A percentile compares a stretch with the other conserved stretches of the same genome.
Evolutionary conservation across 2,888 invertebrate species (phyloP).

Genomic region (Poecilus cupreus): DNA sequence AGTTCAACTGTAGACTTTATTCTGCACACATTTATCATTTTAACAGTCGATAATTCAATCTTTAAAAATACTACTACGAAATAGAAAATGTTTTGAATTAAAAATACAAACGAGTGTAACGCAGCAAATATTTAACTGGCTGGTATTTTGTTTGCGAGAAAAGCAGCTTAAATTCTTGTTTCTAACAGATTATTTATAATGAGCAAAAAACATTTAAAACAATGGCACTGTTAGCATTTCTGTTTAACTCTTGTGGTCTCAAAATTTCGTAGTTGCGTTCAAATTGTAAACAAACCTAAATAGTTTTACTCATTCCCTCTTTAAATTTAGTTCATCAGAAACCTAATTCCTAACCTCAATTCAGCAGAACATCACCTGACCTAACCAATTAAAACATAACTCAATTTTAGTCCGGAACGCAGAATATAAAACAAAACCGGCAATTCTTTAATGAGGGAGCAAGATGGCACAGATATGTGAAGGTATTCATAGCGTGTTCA

Average conservation of each 20-base stretch:
- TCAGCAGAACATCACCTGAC: slow-evolving; percentile 2
- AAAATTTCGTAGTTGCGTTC: slow-evolving; percentile 16
- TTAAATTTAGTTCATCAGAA: slow-evolving; percentile 32
- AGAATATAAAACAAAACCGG: neutral
- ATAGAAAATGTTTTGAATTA: too few species aligned
- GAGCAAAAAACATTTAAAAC: too few species aligned
- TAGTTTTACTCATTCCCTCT: slow-evolving; percentile 10
- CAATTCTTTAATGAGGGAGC: too few species aligned
- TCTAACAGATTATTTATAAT: too few species aligned
- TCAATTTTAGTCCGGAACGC: neutral
- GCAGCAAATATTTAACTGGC: too few species aligned
- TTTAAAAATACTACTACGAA: slow-evolving; percentile 2
- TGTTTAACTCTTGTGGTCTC: neutral
- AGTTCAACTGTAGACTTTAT: slow-evolving; percentile 8
- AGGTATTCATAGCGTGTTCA: too few species aligned
- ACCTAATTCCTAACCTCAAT: slow-evolving; percentile 36
- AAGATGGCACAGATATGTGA: too few species aligned
- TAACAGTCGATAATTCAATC: neutral
- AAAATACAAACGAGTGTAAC: too few species aligned
- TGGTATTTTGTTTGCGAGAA: neutral
- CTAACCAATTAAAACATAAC: slow-evolving; percentile 30
- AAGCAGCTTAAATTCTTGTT: too few species aligned
- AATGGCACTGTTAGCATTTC: too few species aligned
- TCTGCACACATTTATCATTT: neutral
- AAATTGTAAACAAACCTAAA: slow-evolving; percentile 16